Percentiles rank a stretch among this genome's conserved stretches.
These are phyloP conservation scores for Larimichthys polyactis DNA, from an alignment of 2,113 vertebrate species.

Conservation along the genomic window DNA sequence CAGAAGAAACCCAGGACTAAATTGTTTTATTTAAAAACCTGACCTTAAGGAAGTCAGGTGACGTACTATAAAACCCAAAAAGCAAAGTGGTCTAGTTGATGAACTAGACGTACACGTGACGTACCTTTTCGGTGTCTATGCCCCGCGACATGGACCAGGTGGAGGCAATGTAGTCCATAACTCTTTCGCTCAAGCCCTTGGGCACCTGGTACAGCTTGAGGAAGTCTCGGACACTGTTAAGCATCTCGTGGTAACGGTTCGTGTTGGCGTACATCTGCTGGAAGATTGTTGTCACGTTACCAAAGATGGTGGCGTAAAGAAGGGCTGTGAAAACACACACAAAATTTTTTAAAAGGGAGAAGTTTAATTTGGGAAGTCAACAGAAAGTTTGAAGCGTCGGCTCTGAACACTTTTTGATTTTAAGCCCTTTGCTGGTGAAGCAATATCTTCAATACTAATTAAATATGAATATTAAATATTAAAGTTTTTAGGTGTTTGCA, in stretches of 20 bases:
- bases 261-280: slow-evolving; percentile 99
- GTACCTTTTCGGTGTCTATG: slow-evolving; percentile 98
- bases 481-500: neutral
- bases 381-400: neutral
- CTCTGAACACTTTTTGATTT: neutral
- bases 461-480: too few relatives aligned
- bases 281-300: slow-evolving; percentile 99
- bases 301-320: slow-evolving; percentile 99
- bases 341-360: neutral
- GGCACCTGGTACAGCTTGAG: slow-evolving; percentile 99
- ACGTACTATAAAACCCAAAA: too few relatives aligned
- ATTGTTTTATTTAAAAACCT: too few relatives aligned
- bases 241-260: slow-evolving; percentile 99
- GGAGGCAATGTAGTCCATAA: slow-evolving; percentile 99
- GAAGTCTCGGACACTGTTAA: slow-evolving; percentile 98
- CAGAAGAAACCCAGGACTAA: too few relatives aligned
- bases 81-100: too few relatives aligned
- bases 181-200: slow-evolving; percentile 96
- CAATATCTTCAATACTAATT: too few relatives aligned
- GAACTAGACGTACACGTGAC: slow-evolving; percentile 10
- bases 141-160: slow-evolving; percentile 99
- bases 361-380: neutral
- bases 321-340: slow-evolving; percentile 86
- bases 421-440: neutral
- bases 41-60: too few relatives aligned